These are phyloP conservation scores for Coelopa frigida DNA, from an alignment of 1,140 invertebrate species.

Conservation along the genomic window DNA sequence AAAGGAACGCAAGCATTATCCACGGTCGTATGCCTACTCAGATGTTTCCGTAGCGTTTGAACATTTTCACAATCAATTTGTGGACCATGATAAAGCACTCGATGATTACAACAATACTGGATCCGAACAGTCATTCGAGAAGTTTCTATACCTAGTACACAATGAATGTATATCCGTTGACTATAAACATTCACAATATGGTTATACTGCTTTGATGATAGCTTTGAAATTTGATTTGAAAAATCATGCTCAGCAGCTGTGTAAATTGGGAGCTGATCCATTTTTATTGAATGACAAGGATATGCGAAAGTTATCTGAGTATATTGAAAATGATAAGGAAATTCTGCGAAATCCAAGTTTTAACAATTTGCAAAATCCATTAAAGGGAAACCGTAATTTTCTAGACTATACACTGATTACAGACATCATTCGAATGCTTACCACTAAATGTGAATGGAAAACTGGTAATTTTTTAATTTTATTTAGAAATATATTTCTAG, in stretches of 20 bases:
- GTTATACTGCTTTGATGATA: conserved; percentile 64
- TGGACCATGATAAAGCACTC: conserved; percentile 30
- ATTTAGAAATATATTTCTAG: background rate
- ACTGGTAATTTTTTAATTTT: conserved; percentile 5
- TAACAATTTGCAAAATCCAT: too few relatives aligned
- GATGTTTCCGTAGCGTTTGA: too few relatives aligned
- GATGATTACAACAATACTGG: conserved; percentile 27
- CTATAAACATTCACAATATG: conserved; percentile 60
- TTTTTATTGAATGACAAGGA: conserved; percentile 51
- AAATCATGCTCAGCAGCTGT: conserved; percentile 55
- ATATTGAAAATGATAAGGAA: too few relatives aligned
- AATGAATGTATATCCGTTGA: conserved; percentile 59
- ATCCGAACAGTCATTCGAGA: conserved; percentile 49
- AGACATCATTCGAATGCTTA: conserved; percentile 22
- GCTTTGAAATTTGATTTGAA: conserved; percentile 59
- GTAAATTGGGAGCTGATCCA: conserved; percentile 61
- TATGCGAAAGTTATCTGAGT: too few relatives aligned
- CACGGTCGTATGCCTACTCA: too few relatives aligned
- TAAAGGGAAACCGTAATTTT: too few relatives aligned
- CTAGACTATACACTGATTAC: conserved; percentile 27
- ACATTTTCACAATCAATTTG: too few relatives aligned
- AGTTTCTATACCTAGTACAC: conserved; percentile 58
- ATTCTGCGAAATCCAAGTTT: too few relatives aligned
- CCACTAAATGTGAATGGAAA: conserved; percentile 5
- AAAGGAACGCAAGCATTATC: too few relatives aligned